phyloP scores from a whole-genome alignment of 2,888 invertebrate species.

The Hyles lineata region DNA sequence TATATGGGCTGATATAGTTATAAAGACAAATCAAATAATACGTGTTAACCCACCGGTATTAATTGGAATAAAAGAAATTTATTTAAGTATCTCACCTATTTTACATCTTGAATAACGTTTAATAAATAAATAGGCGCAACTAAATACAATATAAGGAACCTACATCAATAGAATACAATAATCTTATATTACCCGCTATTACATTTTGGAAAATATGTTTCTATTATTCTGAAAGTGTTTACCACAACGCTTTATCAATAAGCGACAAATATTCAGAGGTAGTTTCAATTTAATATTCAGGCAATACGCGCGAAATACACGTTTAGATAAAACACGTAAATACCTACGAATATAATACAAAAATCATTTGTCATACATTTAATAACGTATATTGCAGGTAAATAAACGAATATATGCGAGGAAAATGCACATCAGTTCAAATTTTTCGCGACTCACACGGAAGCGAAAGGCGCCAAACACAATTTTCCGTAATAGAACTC shows the following conservation, averaged over 20 bases:
- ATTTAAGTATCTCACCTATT: background rate
- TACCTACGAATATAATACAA: background rate
- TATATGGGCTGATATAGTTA: too few species aligned
- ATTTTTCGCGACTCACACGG: conserved; percentile 52
- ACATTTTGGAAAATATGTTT: background rate
- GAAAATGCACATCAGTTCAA: conserved; percentile 37
- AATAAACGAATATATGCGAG: background rate
- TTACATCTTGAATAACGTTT: background rate
- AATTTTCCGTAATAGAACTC: conserved; percentile 78
- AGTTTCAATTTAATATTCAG: background rate
- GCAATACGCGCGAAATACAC: background rate
- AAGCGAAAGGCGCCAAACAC: conserved; percentile 73
- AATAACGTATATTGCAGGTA: too few species aligned
- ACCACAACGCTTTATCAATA: background rate
- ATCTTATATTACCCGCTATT: background rate
- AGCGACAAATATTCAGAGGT: too few species aligned
- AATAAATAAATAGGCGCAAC: too few species aligned
- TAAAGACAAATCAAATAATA: background rate
- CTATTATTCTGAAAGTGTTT: background rate
- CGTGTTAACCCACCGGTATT: too few species aligned
- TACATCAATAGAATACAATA: background rate
- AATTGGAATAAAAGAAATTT: background rate
- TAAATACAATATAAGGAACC: too few species aligned
- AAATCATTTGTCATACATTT: background rate
- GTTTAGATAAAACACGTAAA: background rate